These are phyloP conservation scores for Dryobates pubescens DNA, from an alignment of 2,797 vertebrate species.

Conservation along the genomic window DNA sequence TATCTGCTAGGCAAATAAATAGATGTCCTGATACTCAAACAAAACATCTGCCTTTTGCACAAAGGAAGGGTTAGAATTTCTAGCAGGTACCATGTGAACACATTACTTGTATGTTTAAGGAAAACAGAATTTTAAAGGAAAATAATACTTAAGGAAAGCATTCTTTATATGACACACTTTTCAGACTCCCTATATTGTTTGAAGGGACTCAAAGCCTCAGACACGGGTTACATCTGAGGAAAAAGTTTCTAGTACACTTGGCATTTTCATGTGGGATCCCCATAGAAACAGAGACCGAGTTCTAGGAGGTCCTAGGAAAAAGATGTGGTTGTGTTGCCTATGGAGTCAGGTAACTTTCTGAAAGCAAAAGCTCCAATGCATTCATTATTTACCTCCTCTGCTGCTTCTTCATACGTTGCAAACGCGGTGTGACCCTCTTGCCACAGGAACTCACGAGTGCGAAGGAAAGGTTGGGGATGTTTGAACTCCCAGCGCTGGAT, in stretches of 20 bases:
- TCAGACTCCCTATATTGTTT: neutral
- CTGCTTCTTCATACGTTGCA: conserved; percentile 92
- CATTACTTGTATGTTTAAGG: neutral
- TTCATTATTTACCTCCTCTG: conserved; percentile 85
- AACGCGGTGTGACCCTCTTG: conserved; percentile 97
- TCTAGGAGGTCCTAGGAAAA: neutral
- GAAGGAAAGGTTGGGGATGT: conserved; percentile 96
- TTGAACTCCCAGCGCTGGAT: conserved; percentile 97
- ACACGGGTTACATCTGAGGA: neutral
- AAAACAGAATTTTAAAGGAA: neutral
- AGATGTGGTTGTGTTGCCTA: neutral
- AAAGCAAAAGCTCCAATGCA: neutral
- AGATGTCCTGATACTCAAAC: neutral
- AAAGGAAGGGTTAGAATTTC: neutral
- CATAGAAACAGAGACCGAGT: neutral
- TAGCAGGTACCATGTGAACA: accelerated
- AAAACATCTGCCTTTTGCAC: neutral
- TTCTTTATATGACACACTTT: neutral
- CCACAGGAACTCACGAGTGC: conserved; percentile 98
- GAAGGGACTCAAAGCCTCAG: neutral
- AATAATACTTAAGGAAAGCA: neutral
- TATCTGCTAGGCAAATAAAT: neutral
- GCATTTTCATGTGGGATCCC: neutral
- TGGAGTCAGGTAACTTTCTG: neutral
- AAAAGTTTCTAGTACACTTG: neutral